Percentiles rank a stretch among this genome's conserved stretches.
Evolutionary conservation across 2,797 vertebrate genomes (phyloP).

Genomic region (Brachymystax lenok): DNA sequence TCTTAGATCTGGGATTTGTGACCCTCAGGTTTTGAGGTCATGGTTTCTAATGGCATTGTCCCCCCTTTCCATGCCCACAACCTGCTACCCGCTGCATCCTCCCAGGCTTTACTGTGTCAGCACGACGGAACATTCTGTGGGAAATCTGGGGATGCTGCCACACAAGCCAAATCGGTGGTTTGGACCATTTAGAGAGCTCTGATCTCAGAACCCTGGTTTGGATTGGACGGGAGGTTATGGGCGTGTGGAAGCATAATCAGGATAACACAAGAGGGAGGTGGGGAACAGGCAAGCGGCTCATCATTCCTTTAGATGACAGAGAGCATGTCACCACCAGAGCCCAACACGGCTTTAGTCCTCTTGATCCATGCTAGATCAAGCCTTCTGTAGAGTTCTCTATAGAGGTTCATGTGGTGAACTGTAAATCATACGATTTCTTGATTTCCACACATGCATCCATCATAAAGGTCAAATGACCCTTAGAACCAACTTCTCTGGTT

Average conservation of each 20-base stretch:
- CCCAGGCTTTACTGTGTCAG: constrained; percentile 63
- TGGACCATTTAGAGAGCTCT: constrained; percentile 62
- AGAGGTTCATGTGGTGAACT: constrained; percentile 33
- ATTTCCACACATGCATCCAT: constrained; percentile 43
- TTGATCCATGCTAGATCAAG: constrained; percentile 29
- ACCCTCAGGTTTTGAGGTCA: constrained; percentile 43
- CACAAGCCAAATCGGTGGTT: constrained; percentile 60
- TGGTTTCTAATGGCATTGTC: constrained; percentile 31
- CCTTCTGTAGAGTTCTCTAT: constrained; percentile 23
- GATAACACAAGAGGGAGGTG: constrained; percentile 14
- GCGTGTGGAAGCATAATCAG: constrained; percentile 46
- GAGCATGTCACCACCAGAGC: constrained; percentile 37
- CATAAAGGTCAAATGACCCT: background rate
- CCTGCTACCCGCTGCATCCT: constrained; percentile 51
- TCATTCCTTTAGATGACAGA: constrained; percentile 36
- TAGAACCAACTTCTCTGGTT: no score
- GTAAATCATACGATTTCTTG: constrained; percentile 46
- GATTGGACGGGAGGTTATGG: constrained; percentile 36
- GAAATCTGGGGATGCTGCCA: constrained; percentile 35
- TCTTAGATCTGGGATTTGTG: constrained; percentile 33
- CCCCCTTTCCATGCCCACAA: constrained; percentile 32
- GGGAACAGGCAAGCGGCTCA: constrained; percentile 32
- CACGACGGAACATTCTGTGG: constrained; percentile 60
- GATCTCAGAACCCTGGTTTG: constrained; percentile 40
- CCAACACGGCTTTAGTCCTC: constrained; percentile 28